These are phyloP conservation scores for Bimastos eiseni DNA, from an alignment of 2,888 invertebrate species.

Conservation along the genomic window DNA sequence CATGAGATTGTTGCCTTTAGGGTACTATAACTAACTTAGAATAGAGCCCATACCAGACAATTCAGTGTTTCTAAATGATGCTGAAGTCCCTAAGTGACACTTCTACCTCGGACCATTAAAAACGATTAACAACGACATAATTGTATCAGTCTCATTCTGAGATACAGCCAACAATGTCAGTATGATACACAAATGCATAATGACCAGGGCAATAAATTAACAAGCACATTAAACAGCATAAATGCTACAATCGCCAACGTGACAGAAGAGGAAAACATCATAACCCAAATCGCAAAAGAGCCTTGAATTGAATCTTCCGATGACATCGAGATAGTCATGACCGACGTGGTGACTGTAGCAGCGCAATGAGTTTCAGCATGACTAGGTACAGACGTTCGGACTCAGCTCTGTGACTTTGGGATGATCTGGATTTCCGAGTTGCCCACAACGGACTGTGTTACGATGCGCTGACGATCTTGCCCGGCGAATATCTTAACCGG, in stretches of 20 bases:
- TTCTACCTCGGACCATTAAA: neutral
- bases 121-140: neutral
- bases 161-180: neutral
- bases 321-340: neutral
- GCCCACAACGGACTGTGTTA: conserved; percentile 18
- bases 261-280: no score
- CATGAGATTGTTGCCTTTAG: neutral
- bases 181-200: neutral
- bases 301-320: neutral
- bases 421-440: conserved; percentile 19
- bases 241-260: neutral
- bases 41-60: no score
- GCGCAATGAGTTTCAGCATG: neutral
- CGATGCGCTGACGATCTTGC: conserved; percentile 32
- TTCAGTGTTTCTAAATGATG: no score
- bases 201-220: conserved; percentile 3
- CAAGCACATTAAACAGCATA: neutral
- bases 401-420: conserved; percentile 21
- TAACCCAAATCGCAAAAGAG: neutral
- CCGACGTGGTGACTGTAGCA: neutral
- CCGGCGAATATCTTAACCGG: conserved; percentile 31
- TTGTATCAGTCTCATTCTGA: neutral
- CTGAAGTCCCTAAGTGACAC: no score
- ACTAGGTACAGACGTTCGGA: neutral
- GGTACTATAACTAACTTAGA: no score